Evolutionary conservation across 2,797 vertebrate species (phyloP).

Genomic region (Otus scops): DNA sequence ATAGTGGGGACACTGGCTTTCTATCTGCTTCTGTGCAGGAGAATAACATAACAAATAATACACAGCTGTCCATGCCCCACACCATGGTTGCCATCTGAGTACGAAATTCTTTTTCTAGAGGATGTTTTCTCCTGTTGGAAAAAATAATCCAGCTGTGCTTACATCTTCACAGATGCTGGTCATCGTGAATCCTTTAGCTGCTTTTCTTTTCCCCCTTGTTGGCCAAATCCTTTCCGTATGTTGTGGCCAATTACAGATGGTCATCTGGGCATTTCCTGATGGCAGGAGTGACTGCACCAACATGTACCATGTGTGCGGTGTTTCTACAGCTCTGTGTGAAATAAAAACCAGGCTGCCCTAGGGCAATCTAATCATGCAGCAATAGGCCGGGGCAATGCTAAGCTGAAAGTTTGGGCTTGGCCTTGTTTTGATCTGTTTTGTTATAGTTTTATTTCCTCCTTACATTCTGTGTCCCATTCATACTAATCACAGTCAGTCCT

Average conservation of each 20-base stretch:
- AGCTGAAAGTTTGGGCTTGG: conserved; percentile 74
- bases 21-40: neutral
- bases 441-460: conserved; percentile 80
- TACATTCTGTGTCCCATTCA: conserved; percentile 79
- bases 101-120: neutral
- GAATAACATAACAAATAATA: neutral
- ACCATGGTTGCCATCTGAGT: neutral
- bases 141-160: conserved; percentile 8
- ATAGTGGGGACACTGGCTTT: neutral
- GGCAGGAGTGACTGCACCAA: conserved; percentile 22
- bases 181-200: neutral
- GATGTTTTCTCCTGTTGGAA: conserved; percentile 6
- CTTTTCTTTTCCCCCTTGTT: neutral
- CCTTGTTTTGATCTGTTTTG: conserved; percentile 79
- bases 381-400: conserved; percentile 59
- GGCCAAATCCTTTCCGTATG: conserved; percentile 60
- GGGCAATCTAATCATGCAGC: conserved; percentile 46
- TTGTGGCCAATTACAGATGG: conserved; percentile 53
- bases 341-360: conserved; percentile 53
- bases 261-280: conserved; percentile 40
- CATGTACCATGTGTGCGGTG: neutral
- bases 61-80: neutral
- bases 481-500: conserved; percentile 82
- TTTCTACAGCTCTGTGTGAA: neutral
- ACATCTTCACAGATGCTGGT: conserved; percentile 7